Evolutionary conservation across 2,113 vertebrate genomes (phyloP), one percentile per base, ranked within the genome.

Genomic region (Thunnus maccoyii): DNA sequence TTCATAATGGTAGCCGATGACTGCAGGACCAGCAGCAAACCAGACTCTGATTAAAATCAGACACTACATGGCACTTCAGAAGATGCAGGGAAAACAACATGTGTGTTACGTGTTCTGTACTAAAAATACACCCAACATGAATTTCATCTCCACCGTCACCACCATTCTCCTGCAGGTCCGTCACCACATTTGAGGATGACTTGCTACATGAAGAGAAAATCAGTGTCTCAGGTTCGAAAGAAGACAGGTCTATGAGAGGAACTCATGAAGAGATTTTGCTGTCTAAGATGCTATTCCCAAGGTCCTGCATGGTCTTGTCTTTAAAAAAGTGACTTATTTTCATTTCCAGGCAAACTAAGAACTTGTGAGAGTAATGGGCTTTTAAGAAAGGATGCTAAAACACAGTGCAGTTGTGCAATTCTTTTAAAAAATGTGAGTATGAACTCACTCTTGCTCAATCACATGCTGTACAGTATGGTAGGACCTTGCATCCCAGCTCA

Each of bases 1-100:
- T 71, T 57, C 67, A 78, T 81, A 86, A 90, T 91, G 62, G 80
- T 62, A 83, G 63, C 55, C 73, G 80, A 87, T 83, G 63, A 87
- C 57, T 14, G 67, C 22, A 63, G 63, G 52, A 73, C 48, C 17
- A 25, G 74, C 48, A 72, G 69, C 64, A 56, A 79, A 81, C 52
- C 57, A 82, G 67, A 51, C 8, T 61, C 60, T 86, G 80, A 87
- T 83, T 83, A 52, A 81, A 84, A 76, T 75, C 46, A 79, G 69
- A 85, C 57, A 12, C 69, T 27, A 73, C 56, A 70, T 56, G 46
- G 51, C 48, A 56, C 76, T 75, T 71, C 36, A 76, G 72, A 58
- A 1, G 3, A 41, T 25, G 15, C 3, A 56, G 14, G 27, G 13
- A 27, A 58, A 74, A 66, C 47, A 72, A 75, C 36, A 47, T 15